Conservation (phyloP, 2,797 vertebrate species). For the Benthosema pterotum region DNA sequence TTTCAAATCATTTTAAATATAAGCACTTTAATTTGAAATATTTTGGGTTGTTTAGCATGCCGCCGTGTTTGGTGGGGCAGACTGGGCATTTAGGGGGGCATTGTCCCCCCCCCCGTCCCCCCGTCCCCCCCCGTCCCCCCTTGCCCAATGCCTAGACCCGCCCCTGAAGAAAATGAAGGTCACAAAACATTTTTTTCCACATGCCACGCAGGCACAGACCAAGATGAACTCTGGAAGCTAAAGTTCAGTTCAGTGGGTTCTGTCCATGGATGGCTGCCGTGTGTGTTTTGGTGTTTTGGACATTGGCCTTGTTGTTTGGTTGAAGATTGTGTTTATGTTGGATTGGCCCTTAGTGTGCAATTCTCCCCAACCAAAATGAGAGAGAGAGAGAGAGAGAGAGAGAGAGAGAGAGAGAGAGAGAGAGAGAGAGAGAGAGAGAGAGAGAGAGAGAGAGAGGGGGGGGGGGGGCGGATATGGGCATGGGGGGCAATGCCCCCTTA, state of each 20-base stretch:
- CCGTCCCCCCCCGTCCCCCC: too few species aligned
- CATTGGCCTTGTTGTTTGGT: slow-evolving; percentile 4
- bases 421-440: slow-evolving; percentile 13
- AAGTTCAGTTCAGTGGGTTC: slow-evolving; percentile 1
- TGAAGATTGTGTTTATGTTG: slow-evolving; percentile 3
- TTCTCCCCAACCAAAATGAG: neutral
- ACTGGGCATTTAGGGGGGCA: too few species aligned
- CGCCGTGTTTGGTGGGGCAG: too few species aligned
- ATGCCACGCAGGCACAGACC: neutral
- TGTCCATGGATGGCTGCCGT: neutral
- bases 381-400: neutral
- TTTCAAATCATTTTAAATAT: too few species aligned
- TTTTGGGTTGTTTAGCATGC: too few species aligned
- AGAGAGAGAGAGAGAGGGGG: neutral
- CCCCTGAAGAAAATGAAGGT: too few species aligned
- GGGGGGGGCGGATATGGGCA: too few species aligned
- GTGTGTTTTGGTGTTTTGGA: slow-evolving; percentile 6
- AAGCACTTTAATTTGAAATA: too few species aligned
- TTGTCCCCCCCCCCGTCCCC: too few species aligned
- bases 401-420: slow-evolving; percentile 6
- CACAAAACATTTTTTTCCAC: too few species aligned
- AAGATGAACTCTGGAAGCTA: neutral
- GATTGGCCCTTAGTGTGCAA: neutral
- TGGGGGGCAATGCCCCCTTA: too few species aligned
- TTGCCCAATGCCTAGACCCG: too few species aligned